Base-by-base conservation (phyloP, 1,140 invertebrate genomes). In the Drosophila saltans region DNA sequence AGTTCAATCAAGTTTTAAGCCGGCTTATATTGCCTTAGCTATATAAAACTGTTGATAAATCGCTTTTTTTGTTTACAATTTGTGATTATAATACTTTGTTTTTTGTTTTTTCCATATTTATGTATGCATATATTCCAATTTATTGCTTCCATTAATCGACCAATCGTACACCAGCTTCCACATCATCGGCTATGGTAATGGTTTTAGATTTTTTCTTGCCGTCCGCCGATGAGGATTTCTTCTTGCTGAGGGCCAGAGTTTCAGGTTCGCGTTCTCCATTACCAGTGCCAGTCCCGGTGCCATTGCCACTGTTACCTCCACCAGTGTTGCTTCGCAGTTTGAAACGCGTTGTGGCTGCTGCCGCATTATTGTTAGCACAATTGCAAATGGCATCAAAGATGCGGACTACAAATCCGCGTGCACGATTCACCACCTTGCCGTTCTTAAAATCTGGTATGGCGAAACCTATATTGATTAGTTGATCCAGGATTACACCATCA, bases 321-420 rank as follows among this genome's bases (percentile, higher is more conserved):
- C 64, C 62, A 26, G 86, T 78, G 64, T 78, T 90, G 79, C 80
- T 86, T 59, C 90, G 74, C 43, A 91, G 76, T 58, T 92, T 92
- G 57, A 91, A 86, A 0, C 91, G 84, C 36, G 88, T 83, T 30
- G 91, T 84, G 43, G 92, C 90, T 7, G 94, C 94, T 1, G 93
- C 93, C 4, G 93, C 93, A 39, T 93, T 92, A 2, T 93, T 94
- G 72, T 94, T 94, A 55, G 94, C 94, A 71, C 94, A 94, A 85
- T 94, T 94, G 91, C 94, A 94, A 45, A 94, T 93, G 9, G 93
- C 94, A 85, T 94, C 94, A 71, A 94, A 94, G 86, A 94, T 92
- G 52, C 94, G 93, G 43, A 94, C 90, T 24, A 94, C 93, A 81
- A 94, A 94, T 28, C 94, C 94, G 43, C 93, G 92, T 3, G 94